Evolutionary conservation across 2,797 vertebrate genomes (phyloP).

Genomic region (Melanotaenia parkinsoni): DNA sequence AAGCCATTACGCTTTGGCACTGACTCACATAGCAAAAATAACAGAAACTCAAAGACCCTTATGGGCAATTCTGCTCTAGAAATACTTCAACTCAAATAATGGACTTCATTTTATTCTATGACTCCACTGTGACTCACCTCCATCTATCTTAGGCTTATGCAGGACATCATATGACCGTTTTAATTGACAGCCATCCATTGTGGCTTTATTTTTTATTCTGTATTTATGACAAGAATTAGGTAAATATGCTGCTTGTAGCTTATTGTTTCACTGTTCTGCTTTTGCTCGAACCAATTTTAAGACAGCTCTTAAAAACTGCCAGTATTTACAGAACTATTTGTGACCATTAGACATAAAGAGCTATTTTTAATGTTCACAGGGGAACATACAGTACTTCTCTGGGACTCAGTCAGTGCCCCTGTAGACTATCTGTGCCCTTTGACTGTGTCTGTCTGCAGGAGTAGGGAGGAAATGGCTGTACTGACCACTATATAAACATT

Average conservation of each 20-base stretch:
- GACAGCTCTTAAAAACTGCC: not conserved
- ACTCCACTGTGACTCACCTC: slow-evolving; percentile 13
- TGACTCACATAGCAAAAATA: slow-evolving; percentile 53
- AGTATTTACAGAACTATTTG: not conserved
- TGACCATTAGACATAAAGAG: not conserved
- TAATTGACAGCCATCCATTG: not conserved
- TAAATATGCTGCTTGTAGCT: not conserved
- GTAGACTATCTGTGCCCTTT: slow-evolving; percentile 55
- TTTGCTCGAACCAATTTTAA: not conserved
- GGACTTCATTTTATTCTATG: slow-evolving; percentile 13
- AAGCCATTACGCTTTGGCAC: slow-evolving; percentile 53
- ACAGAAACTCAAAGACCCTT: slow-evolving; percentile 35
- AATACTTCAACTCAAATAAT: slow-evolving; percentile 40
- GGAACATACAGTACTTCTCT: slow-evolving; percentile 33
- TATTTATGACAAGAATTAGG: not conserved
- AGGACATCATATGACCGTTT: not conserved
- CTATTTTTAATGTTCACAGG: slow-evolving; percentile 20
- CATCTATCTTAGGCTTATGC: slow-evolving; percentile 1
- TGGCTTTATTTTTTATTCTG: not conserved
- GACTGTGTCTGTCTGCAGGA: slow-evolving; percentile 50
- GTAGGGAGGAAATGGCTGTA: slow-evolving; percentile 75
- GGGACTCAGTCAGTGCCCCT: slow-evolving; percentile 36
- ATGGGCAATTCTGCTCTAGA: slow-evolving; percentile 38
- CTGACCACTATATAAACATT: slow-evolving; percentile 77
- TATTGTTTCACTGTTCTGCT: not conserved